Percentiles rank a stretch among this genome's conserved stretches.
phyloP scores from a whole-genome alignment of 1,140 invertebrate species.

The Antheraea pernyi region DNA sequence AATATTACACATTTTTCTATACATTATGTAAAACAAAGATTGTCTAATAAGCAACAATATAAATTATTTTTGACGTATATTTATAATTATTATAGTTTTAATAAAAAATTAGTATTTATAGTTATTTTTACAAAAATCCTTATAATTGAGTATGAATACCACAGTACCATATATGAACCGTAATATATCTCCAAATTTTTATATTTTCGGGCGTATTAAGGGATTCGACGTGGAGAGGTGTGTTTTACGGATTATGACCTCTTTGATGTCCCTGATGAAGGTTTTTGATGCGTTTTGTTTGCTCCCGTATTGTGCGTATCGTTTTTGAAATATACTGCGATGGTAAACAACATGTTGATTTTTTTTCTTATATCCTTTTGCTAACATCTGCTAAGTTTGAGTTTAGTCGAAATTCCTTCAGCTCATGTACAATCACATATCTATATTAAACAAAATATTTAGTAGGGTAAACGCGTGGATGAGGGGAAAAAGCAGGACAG shows the following conservation, averaged over 20 bases:
- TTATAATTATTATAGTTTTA: no score
- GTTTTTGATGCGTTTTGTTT: constrained; percentile 68
- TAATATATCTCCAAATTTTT: constrained; percentile 31
- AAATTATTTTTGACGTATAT: no score
- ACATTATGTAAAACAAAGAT: no score
- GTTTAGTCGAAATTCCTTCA: no score
- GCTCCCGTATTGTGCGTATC: constrained; percentile 28
- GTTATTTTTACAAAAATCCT: not conserved
- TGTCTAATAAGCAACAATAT: no score
- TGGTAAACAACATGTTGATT: not conserved
- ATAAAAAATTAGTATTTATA: no score
- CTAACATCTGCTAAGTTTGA: not conserved
- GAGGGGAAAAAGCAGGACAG: no score
- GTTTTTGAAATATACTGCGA: not conserved
- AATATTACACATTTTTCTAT: no score
- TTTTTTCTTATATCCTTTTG: not conserved
- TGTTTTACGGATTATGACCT: constrained; percentile 69
- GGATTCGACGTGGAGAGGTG: constrained; percentile 56
- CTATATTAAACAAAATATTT: no score
- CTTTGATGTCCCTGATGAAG: constrained; percentile 59
- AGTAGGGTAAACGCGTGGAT: no score
- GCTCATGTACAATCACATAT: no score
- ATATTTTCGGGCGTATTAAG: constrained; percentile 58
- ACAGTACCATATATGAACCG: constrained; percentile 38
- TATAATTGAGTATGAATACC: constrained; percentile 15